A percentile compares a stretch with the other conserved stretches of the same genome.
These are phyloP conservation scores for Parapsyche elsis DNA, from an alignment of 1,140 invertebrate species.

Conservation along the genomic window DNA sequence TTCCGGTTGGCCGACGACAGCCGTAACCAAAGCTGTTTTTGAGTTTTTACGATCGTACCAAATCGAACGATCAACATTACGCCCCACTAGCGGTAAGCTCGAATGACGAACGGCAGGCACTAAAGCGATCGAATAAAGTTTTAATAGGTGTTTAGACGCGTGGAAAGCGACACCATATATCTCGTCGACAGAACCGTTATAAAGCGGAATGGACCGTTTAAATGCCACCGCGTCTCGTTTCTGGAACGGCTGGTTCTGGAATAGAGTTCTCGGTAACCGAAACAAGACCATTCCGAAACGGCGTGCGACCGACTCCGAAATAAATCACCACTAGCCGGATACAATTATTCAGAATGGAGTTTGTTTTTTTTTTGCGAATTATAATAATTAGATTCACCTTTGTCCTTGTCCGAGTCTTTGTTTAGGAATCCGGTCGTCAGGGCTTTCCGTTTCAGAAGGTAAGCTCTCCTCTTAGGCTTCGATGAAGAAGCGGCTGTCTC, in stretches of 20 bases:
- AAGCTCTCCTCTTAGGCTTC: conserved; percentile 80
- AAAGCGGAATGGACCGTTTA: neutral
- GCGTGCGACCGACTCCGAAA: too few species aligned
- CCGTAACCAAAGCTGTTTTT: too few species aligned
- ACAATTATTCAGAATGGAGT: too few species aligned
- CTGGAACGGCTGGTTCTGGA: neutral
- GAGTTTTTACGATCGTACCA: too few species aligned
- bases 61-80: too few species aligned
- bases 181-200: neutral
- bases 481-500: conserved; percentile 64
- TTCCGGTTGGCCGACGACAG: too few species aligned
- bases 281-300: neutral
- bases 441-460: conserved; percentile 84
- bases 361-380: too few species aligned
- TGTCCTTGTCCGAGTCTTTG: conserved; percentile 77
- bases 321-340: too few species aligned
- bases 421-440: conserved; percentile 84
- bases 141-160: neutral
- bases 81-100: too few species aligned
- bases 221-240: neutral
- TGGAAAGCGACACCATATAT: neutral
- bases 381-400: conserved; percentile 66
- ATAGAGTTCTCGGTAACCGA: neutral
- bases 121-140: neutral
- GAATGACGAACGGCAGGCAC: too few species aligned